Evolutionary conservation across 2,113 vertebrate species (phyloP).

Genomic region (Buteo buteo): DNA sequence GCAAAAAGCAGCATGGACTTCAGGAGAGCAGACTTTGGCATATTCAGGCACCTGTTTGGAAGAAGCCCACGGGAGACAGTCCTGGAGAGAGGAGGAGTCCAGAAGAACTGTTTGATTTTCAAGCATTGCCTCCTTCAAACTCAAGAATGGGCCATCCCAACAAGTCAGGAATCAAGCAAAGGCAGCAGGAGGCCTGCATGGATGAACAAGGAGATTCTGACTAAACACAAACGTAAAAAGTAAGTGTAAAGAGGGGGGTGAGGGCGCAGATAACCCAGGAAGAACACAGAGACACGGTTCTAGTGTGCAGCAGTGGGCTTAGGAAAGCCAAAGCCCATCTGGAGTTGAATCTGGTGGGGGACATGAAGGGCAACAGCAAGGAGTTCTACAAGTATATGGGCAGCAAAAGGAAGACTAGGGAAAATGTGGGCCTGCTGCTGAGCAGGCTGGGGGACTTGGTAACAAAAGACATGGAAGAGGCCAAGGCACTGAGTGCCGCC

Average conservation of each 20-base stretch:
- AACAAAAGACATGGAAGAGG: neutral
- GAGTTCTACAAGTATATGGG: neutral
- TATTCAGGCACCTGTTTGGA: neutral
- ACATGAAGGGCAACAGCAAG: neutral
- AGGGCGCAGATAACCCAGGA: neutral
- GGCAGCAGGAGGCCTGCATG: neutral
- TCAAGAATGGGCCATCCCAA: neutral
- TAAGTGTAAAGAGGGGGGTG: neutral
- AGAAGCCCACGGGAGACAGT: neutral
- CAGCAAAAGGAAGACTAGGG: neutral
- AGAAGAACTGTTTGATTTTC: neutral
- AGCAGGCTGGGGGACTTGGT: neutral
- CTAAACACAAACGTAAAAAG: neutral
- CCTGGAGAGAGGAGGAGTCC: neutral
- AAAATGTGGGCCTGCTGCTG: neutral
- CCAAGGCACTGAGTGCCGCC: neutral
- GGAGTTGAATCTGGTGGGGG: neutral
- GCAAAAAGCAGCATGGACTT: neutral
- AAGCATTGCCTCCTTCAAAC: neutral
- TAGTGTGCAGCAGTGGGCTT: neutral
- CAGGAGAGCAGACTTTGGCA: neutral
- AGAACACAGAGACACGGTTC: neutral
- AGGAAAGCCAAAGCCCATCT: neutral
- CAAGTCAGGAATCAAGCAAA: neutral
- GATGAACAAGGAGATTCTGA: neutral